A percentile compares a stretch with the other conserved stretches of the same genome.
Evolutionary conservation across 2,113 vertebrate species (phyloP).

Genomic region (Entelurus aequoreus): DNA sequence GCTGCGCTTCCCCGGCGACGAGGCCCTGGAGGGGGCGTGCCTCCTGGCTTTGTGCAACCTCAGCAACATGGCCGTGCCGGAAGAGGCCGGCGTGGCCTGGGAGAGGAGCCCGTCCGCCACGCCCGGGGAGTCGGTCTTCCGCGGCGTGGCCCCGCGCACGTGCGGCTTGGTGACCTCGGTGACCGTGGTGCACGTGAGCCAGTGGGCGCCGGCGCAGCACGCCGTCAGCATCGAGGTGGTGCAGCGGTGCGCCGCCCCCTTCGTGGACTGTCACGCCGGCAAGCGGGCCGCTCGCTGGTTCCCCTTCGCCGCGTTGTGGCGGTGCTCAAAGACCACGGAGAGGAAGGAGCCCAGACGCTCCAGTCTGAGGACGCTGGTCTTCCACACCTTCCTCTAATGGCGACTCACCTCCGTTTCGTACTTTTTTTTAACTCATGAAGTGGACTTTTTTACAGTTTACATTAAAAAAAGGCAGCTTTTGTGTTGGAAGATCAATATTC

Average conservation of each 20-base stretch:
- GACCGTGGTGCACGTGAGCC: conserved; percentile 55
- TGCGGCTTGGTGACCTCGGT: conserved; percentile 55
- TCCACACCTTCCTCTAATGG: conserved; percentile 70
- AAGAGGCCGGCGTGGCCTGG: conserved; percentile 61
- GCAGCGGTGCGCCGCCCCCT: conserved; percentile 60
- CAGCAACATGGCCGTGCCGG: conserved; percentile 73
- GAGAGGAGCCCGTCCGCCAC: conserved; percentile 40
- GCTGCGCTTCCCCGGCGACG: conserved; percentile 67
- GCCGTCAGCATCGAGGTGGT: conserved; percentile 61
- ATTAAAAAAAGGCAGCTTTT: no score
- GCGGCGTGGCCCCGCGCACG: conserved; percentile 46
- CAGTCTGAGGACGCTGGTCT: conserved; percentile 60
- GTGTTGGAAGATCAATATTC: no score
- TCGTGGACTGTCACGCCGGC: conserved; percentile 57
- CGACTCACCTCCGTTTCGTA: no score
- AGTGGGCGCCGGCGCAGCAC: conserved; percentile 56
- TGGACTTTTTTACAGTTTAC: no score
- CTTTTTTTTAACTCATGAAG: no score
- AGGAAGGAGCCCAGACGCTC: conserved; percentile 43
- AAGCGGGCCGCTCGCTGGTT: conserved; percentile 23
- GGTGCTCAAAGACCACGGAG: conserved; percentile 51
- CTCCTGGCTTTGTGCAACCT: conserved; percentile 80
- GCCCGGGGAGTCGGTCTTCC: conserved; percentile 55
- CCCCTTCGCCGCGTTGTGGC: conserved; percentile 32
- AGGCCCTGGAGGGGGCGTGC: conserved; percentile 72